A percentile compares a stretch with the other conserved stretches of the same genome.
These are phyloP conservation scores for Muscina levida DNA, from an alignment of 2,888 invertebrate genomes.

Conservation along the genomic window DNA sequence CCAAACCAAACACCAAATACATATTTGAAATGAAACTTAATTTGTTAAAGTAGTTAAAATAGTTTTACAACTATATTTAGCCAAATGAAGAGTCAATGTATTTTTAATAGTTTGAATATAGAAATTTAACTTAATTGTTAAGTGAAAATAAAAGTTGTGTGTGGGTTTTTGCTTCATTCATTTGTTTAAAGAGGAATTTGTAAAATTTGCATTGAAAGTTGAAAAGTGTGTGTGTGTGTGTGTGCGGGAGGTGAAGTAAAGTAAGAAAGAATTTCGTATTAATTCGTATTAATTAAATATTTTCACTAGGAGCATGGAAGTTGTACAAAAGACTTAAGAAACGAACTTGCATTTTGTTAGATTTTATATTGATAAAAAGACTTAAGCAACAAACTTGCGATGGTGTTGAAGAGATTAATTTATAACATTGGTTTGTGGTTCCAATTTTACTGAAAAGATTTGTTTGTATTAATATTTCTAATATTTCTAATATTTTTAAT, in stretches of 20 bases:
- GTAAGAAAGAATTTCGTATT: no score
- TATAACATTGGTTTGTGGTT: no score
- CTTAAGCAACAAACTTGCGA: conserved; percentile 1
- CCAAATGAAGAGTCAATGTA: neutral
- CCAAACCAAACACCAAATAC: conserved; percentile 20
- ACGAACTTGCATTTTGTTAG: no score
- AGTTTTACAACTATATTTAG: conserved; percentile 60
- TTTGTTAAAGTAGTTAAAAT: conserved; percentile 56
- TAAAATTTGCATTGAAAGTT: neutral
- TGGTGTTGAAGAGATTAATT: no score
- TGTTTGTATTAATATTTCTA: no score
- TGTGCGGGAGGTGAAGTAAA: no score
- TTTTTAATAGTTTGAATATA: conserved; percentile 1
- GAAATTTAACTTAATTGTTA: neutral
- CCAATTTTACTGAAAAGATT: no score
- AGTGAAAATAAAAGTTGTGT: neutral
- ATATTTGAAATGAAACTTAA: conserved; percentile 41
- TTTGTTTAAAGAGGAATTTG: neutral
- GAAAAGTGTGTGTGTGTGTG: no score
- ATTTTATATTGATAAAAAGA: neutral
- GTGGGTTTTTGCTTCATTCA: neutral
- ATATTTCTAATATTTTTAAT: no score
- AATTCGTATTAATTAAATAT: no score
- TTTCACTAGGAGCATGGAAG: no score
- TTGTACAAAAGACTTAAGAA: neutral